phyloP scores from a whole-genome alignment of 1,140 invertebrate genomes.

The Cardiocondyla obscurior region DNA sequence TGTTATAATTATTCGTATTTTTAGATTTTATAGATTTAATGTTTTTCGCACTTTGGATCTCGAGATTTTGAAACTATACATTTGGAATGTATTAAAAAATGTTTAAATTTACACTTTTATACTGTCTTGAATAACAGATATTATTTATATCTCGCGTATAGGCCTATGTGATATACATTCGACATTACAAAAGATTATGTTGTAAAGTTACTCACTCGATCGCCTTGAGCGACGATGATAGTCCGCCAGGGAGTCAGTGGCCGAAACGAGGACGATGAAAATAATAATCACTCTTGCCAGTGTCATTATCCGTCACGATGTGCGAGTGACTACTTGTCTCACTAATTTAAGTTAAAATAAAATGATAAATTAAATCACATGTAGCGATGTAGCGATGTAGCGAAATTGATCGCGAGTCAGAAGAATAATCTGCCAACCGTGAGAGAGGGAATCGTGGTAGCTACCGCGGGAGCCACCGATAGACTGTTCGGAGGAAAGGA shows the following conservation, averaged over 20 bases:
- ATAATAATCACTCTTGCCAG: slow-evolving; percentile 43
- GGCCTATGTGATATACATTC: background rate
- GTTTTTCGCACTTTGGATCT: background rate
- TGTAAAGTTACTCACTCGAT: slow-evolving; percentile 64
- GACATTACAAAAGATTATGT: background rate
- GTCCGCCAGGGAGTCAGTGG: slow-evolving; percentile 42
- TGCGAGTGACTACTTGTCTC: background rate
- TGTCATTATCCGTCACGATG: slow-evolving; percentile 50
- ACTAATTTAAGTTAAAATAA: background rate
- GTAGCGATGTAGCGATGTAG: too few species aligned
- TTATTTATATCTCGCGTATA: background rate
- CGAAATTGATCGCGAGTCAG: background rate
- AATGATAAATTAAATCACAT: background rate
- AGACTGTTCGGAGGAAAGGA: slow-evolving; percentile 47
- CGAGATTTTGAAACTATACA: background rate
- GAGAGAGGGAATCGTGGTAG: slow-evolving; percentile 38
- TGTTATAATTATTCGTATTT: too few species aligned
- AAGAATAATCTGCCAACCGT: slow-evolving; percentile 9
- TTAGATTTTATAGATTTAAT: too few species aligned
- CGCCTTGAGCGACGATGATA: slow-evolving; percentile 56
- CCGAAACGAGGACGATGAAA: slow-evolving; percentile 57
- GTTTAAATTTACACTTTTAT: too few species aligned
- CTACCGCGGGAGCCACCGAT: slow-evolving; percentile 49
- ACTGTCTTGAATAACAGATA: background rate
- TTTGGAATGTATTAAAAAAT: background rate